Base-by-base conservation (phyloP, 2,113 vertebrate species). In the Halcyon malimbica region DNA sequence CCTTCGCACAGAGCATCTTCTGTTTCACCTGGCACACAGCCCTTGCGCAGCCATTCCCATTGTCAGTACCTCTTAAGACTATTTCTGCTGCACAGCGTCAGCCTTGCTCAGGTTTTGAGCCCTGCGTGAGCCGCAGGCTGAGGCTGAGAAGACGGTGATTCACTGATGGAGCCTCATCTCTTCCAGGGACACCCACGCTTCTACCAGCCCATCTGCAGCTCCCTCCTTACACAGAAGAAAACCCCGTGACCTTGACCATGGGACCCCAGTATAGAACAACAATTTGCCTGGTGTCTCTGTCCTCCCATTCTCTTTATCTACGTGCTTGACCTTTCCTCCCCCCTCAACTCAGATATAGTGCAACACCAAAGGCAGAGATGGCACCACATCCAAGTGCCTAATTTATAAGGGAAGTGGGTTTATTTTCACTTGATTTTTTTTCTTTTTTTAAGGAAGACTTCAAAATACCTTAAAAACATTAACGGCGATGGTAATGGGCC, bases 381-480 rank as follows among this genome's bases (percentile, higher is more conserved):
- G 89, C 77, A 83, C 46, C 64, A 63, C 56, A 87, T 71, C 95
- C 79, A 79, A 97, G 65, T 70, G 53, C 42, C 33, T 39, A 35
- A 84, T 6, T 26, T 76, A 35, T 23, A 79, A 76, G 50, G 53
- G 42, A 89, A 82, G 28, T 0, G 0, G 59, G 20, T 94, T 77
- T 74, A 65, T 54, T 89, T 82, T 67, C 77, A 63, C 69, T 95
- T 64, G 6, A 88, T 19, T 15, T 13, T 44, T 44, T 8, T 46
- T 42, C 13, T 53, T 69, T 68, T 82, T 15, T 64, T 7, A 51
- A 76, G 24, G 1, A 5, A 84, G 50, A 93, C 63, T 90, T 94
- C 67, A 83, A 91, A 91, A 91, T 46, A 68, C 29, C 46, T 91
- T 71, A 16, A 56, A 95, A 93, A 93, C 87, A 76, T 62, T 62